Evolutionary conservation across 2,113 vertebrate species (phyloP).

Genomic region (Thryonomys swinderianus): DNA sequence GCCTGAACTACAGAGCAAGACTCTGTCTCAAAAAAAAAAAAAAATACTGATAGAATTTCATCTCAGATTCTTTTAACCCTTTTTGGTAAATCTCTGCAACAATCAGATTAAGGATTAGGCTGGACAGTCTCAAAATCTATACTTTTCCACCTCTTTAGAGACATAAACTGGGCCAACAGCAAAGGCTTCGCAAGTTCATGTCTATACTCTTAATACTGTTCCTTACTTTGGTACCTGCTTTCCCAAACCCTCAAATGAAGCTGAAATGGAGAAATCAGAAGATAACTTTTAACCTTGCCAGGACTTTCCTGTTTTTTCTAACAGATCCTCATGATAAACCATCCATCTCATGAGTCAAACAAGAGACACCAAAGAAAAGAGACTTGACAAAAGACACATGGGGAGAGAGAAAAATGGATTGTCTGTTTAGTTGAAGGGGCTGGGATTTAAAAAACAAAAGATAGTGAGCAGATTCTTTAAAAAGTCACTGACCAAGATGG

Average conservation of each 20-base stretch:
- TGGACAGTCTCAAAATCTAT: neutral
- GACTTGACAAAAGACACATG: constrained; percentile 39
- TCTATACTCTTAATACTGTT: neutral
- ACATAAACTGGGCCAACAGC: neutral
- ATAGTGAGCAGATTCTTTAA: constrained; percentile 57
- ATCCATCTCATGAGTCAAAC: constrained; percentile 15
- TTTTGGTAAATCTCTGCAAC: constrained; percentile 17
- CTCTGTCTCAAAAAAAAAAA: too few species aligned
- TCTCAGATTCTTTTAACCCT: neutral
- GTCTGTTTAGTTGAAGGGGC: constrained; percentile 49
- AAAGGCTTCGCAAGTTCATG: neutral
- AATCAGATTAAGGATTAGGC: neutral
- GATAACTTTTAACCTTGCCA: neutral
- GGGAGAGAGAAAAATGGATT: constrained; percentile 28
- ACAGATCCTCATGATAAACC: neutral
- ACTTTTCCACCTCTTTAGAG: neutral
- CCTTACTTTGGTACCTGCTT: neutral
- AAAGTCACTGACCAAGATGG: constrained; percentile 53
- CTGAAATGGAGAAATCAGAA: neutral
- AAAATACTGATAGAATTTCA: neutral
- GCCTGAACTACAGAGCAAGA: too few species aligned
- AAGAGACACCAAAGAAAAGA: constrained; percentile 36
- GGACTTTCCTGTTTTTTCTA: neutral
- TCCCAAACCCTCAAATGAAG: neutral
- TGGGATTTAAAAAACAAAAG: neutral